phyloP scores from a whole-genome alignment of 2,113 vertebrate species.

The Cacatua alba region DNA sequence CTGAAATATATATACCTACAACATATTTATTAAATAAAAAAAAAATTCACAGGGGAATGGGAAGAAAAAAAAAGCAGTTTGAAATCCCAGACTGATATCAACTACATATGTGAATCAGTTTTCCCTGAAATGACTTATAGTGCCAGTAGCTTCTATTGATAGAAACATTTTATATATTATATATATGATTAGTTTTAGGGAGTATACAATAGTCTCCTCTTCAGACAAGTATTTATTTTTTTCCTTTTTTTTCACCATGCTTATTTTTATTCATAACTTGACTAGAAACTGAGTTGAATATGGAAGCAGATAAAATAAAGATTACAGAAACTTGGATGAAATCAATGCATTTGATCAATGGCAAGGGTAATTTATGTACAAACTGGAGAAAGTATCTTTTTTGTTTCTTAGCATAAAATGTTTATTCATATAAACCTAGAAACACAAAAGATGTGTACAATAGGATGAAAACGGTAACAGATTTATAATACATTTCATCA shows the following conservation, averaged over 20 bases:
- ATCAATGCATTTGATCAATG: background rate
- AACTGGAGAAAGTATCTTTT: background rate
- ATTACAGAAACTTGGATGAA: background rate
- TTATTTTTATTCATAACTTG: background rate
- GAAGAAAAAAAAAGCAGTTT: background rate
- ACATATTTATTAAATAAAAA: background rate
- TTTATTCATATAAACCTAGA: background rate
- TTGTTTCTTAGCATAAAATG: background rate
- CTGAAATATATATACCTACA: background rate
- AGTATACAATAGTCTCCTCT: background rate
- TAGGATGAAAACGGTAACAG: background rate
- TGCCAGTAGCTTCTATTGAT: background rate
- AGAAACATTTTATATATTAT: background rate
- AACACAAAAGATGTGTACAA: background rate
- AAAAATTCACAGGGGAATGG: rapidly evolving
- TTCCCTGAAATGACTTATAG: background rate
- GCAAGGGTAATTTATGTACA: background rate
- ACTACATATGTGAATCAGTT: background rate
- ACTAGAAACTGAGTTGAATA: background rate
- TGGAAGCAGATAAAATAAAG: background rate
- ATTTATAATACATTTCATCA: background rate
- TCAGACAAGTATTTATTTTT: background rate
- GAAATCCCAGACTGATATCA: background rate
- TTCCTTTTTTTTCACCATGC: background rate
- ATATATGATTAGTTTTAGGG: background rate